Evolutionary conservation across 1,140 invertebrate genomes (phyloP).

Genomic region (Branchinecta lindahli): DNA sequence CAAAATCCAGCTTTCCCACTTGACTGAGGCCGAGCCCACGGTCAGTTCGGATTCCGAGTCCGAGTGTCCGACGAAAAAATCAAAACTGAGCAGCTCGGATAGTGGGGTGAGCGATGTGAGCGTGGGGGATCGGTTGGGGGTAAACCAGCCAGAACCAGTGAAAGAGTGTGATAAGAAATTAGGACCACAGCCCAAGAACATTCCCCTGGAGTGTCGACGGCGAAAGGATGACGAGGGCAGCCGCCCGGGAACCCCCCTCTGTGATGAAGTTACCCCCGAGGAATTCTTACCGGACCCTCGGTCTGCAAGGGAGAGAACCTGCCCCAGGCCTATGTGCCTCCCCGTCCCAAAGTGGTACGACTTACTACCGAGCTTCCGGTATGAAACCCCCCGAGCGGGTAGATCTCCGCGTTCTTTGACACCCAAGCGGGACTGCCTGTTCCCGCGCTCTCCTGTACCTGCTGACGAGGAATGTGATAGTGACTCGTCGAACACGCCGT

Average conservation of each 20-base stretch:
- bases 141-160: background rate
- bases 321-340: background rate
- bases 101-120: constrained; percentile 21
- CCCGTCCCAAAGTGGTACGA: background rate
- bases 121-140: constrained; percentile 13
- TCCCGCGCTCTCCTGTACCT: background rate
- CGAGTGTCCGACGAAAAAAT: constrained; percentile 16
- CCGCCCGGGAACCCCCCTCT: constrained; percentile 60
- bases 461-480: constrained; percentile 14
- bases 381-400: background rate
- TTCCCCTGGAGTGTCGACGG: constrained; percentile 16
- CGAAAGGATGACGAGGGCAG: constrained; percentile 41
- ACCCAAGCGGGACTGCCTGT: background rate
- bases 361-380: background rate
- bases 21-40: background rate
- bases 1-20: background rate
- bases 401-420: constrained; percentile 1
- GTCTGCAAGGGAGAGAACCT: constrained; percentile 10
- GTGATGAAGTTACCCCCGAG: constrained; percentile 57
- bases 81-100: constrained; percentile 19
- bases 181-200: background rate
- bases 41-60: background rate
- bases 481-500: constrained; percentile 24
- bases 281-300: constrained; percentile 44
- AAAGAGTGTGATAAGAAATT: constrained; percentile 5